These are phyloP conservation scores for Grallaria varia DNA, from an alignment of 2,113 vertebrate genomes.

Conservation along the genomic window DNA sequence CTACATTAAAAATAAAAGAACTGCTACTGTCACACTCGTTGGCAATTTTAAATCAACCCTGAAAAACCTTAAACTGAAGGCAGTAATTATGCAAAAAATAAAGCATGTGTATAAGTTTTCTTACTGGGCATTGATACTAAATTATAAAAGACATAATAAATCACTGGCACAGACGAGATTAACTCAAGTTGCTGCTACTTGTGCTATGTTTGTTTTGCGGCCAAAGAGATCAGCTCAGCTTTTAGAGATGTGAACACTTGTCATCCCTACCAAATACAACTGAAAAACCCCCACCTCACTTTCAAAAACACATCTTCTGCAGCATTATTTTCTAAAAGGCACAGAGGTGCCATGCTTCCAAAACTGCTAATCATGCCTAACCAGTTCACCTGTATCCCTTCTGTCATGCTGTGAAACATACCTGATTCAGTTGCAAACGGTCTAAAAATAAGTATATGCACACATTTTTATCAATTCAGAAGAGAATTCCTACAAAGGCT, in stretches of 20 bases:
- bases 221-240: neutral
- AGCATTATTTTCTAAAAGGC: neutral
- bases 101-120: neutral
- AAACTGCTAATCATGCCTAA: neutral
- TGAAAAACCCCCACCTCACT: neutral
- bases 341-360: neutral
- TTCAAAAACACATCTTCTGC: neutral
- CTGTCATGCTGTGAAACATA: neutral
- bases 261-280: neutral
- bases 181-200: neutral
- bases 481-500: neutral
- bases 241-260: neutral
- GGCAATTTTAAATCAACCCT: neutral
- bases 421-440: neutral
- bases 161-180: neutral
- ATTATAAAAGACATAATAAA: neutral
- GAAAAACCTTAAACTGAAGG: neutral
- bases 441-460: neutral
- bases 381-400: neutral
- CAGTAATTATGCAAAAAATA: neutral
- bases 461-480: neutral
- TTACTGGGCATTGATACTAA: neutral
- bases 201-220: neutral
- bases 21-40: neutral
- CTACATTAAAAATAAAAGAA: neutral